Conservation (phyloP, 1,140 invertebrate genomes). For the Cecropterus lyciades region DNA sequence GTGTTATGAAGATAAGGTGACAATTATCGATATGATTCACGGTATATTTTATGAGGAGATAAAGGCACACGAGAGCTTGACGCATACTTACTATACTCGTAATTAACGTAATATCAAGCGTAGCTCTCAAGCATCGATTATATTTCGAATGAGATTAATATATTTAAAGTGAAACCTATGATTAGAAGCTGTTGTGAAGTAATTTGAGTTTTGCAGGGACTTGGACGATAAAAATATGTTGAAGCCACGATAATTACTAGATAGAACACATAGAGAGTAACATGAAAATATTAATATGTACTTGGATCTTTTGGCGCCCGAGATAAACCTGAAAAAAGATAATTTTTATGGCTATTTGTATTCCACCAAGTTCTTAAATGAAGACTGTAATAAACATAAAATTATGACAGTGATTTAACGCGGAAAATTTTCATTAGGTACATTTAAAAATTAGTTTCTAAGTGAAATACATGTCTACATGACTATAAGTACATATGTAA, state of each 20-base stretch:
- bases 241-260: constrained; percentile 11
- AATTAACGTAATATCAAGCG: constrained; percentile 1
- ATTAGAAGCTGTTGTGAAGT: not conserved
- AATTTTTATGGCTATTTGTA: constrained; percentile 20
- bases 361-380: too few relatives aligned
- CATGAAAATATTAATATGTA: constrained; percentile 66
- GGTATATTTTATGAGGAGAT: constrained; percentile 6
- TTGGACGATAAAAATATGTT: not conserved
- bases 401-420: too few relatives aligned
- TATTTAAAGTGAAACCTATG: not conserved
- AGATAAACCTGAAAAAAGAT: constrained; percentile 76
- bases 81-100: not conserved
- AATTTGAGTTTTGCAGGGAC: not conserved
- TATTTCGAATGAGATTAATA: too few relatives aligned
- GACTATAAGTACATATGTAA: too few relatives aligned
- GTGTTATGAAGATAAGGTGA: not conserved
- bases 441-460: too few relatives aligned
- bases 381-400: too few relatives aligned
- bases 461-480: too few relatives aligned
- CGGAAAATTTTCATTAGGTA: too few relatives aligned
- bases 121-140: not conserved
- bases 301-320: constrained; percentile 69
- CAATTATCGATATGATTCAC: constrained; percentile 2
- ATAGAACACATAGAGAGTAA: constrained; percentile 18
- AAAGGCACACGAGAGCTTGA: constrained; percentile 10